Base-by-base conservation (phyloP, 2,888 invertebrate genomes). In the Tubulanus polymorphus region DNA sequence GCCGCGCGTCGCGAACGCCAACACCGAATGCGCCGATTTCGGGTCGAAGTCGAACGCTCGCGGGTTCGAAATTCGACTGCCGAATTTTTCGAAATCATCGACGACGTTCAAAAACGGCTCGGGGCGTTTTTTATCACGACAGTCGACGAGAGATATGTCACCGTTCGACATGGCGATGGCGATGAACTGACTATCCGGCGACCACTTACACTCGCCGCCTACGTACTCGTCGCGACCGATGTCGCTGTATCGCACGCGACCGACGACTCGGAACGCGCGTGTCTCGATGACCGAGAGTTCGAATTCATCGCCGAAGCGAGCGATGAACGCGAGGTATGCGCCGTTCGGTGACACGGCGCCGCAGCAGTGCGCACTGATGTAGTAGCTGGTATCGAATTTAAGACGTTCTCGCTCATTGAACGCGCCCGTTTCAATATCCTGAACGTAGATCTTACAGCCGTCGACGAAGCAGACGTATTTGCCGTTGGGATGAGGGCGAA, bases 321-420 rank as follows among this genome's bases (percentile, higher is more conserved):
- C 58, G 37, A 73, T 29, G 15, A 68, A 63, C 10, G 68, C 71
- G 18, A 67, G 49, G 48, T 50, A 57, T 26, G 56, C 51, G n/a
- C 72, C 73, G 61, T 71, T 65, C 3, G 69, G 69, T 32, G 72
- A 65, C 37, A 71, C 59, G n/a, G 69, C 63, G 48, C 63, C 66
- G 54, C 55, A 66, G 37, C 58, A 61, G 56, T 67, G 67, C n/a
- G n/a, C n/a, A n/a, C n/a, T n/a, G 23, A 56, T 62, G 29, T 63
- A 61, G 32, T 61, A 62, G 6, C 59, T 47, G 2, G 66, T 25
- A 49, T 70, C 70, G 26, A n/a, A n/a, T n/a, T n/a, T n/a, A n/a
- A n/a, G n/a, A n/a, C 64, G 58, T 5, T 53, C 52, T 41, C 62
- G 63, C 6, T 52, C 53, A 25, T 66, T 56, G 3, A 56, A 57